Evolutionary conservation across 2,113 vertebrate species (phyloP), one percentile per base, ranked within the genome.

Genomic region (Burhinus oedicnemus): DNA sequence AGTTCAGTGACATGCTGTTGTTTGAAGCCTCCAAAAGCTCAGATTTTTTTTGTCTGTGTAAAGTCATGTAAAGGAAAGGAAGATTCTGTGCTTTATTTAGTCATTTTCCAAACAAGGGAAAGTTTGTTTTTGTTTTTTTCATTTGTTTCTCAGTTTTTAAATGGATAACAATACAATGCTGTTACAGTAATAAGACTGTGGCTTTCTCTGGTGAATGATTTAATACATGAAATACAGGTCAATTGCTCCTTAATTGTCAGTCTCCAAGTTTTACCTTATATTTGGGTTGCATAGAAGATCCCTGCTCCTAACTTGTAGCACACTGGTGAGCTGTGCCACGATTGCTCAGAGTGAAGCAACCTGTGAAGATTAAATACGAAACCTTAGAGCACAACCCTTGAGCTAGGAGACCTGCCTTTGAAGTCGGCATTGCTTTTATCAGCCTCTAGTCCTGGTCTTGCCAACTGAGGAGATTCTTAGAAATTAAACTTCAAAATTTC

Each of bases 301-400:
- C 58, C 20, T 36, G 38, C 51, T 60, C 52, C 13, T 25, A 8
- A 36, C 21, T 30, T 16, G 22, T 27, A 32, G 12, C 32, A 7
- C 22, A 1, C 26, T 8, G 36, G 15, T 49, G 17, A 70, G 30
- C 20, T 45, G 8, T 7, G 15, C n/a, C n/a, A 5, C 0, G 2
- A 13, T 18, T 38, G 55, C n/a, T 62, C 11, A 23, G 3, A 23
- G 3, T 5, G 52, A 40, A 36, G 36, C 20, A 47, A 4, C 21
- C 55, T 30, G 29, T 9, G 38, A 19, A 34, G 52, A 60, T 60
- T 17, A 51, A 38, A 82, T 30, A 9, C 19, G 51, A 19, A 54
- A n/a, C 29, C 30, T 45, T 2, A 40, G 45, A 54, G 62, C 45
- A 12, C 52, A 27, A 1, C 30, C 5, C 15, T 29, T 25, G 49